These are phyloP conservation scores for Chanos chanos DNA, from an alignment of 2,797 vertebrate genomes.

Conservation along the genomic window DNA sequence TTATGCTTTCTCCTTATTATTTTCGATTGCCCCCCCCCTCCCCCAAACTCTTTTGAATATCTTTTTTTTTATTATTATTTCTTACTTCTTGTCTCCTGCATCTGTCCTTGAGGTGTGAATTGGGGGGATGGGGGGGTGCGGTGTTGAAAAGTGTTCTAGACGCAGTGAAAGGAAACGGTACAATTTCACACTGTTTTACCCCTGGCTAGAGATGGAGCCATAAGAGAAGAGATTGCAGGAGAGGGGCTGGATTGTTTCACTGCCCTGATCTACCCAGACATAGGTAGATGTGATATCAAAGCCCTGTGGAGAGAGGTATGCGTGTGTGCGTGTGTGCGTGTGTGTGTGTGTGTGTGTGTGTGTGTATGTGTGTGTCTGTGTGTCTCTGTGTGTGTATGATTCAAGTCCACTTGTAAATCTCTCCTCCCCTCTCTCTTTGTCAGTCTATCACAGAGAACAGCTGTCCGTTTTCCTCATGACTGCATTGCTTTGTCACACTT, in stretches of 20 bases:
- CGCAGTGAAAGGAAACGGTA: slow-evolving; percentile 33
- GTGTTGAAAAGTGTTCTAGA: slow-evolving; percentile 15
- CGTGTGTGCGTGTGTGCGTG: too few relatives aligned
- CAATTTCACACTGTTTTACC: slow-evolving; percentile 45
- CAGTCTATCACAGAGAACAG: too few relatives aligned
- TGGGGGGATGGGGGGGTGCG: not conserved
- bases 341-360: too few relatives aligned
- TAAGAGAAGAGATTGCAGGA: slow-evolving; percentile 10
- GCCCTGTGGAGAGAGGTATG: not conserved
- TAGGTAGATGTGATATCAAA: slow-evolving; percentile 23
- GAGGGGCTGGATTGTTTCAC: slow-evolving; percentile 33
- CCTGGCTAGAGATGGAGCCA: slow-evolving; percentile 9
- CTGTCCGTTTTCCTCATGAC: too few relatives aligned
- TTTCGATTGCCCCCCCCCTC: too few relatives aligned
- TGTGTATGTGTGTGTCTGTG: not conserved
- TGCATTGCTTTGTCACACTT: too few relatives aligned
- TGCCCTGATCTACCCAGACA: slow-evolving; percentile 23
- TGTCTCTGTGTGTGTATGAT: too few relatives aligned
- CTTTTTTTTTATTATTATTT: not conserved
- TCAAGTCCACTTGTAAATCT: too few relatives aligned
- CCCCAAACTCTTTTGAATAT: not conserved
- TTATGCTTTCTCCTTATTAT: too few relatives aligned
- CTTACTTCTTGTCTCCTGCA: not conserved
- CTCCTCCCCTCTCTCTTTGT: too few relatives aligned
- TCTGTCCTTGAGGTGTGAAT: slow-evolving; percentile 25